Base-by-base conservation (phyloP, 2,888 invertebrate species). In the Drosophila cognata region DNA sequence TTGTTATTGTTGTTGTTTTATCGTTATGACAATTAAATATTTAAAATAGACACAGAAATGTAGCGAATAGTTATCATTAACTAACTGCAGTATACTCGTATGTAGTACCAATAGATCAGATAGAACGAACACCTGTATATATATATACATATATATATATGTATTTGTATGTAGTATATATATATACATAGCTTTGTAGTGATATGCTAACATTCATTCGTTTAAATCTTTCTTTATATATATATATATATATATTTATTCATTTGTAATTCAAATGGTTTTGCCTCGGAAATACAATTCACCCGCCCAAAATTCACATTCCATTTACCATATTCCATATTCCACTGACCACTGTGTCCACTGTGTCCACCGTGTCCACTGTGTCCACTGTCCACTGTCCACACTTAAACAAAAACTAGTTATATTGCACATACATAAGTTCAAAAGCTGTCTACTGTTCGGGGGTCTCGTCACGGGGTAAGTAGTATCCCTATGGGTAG, bases 351-450 rank as follows among this genome's bases (percentile, higher is more conserved):
- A 28, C 29, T 31, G 21, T 21, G 31, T 31, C 31, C 21, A 21
- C 28, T 28, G 28, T 4, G 28, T 4, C 48, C 57, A 64, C 73
- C 16, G 48, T 59, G 21, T 21, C 21, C 31, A 31, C 31, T 8
- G 31, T 31, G 31, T 31, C 31, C 21, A 21, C 28, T 28, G 28
- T 4, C 48, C 57, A 64, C 73, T 21, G 48, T 59, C 33, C 61
- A 62, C 61, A 62, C 88, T 81, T 82, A 89, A 89, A 82, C 73
- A 79, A 90, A 86, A 93, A 93, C 93, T 93, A 93, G 93, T 92
- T 90, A 92, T 93, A 93, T 93, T 93, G 93, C 93, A 93, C 93
- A 93, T 93, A 92, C 88, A 84, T 84, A 89, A 91, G 92, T 92
- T 84, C 67, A 79, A 82, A 80, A 77, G 77, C 77, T 77, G 68